Evolutionary conservation across 1,140 invertebrate species (phyloP).

Genomic region (Bombus turneri): DNA sequence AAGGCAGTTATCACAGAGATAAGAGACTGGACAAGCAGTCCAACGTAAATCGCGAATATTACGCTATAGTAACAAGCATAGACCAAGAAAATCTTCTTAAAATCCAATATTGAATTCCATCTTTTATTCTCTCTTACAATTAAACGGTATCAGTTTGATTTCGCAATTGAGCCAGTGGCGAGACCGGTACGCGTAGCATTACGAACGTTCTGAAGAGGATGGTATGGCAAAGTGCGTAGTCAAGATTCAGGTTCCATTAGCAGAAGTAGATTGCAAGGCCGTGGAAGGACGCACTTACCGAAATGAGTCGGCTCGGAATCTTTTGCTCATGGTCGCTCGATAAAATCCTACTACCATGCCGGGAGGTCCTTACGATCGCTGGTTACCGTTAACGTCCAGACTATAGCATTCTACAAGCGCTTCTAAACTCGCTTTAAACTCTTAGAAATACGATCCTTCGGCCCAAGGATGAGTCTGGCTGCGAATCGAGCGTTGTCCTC

Average conservation of each 20-base stretch:
- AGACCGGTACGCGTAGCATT: background rate
- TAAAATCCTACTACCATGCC: constrained; percentile 54
- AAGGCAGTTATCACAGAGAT: too few relatives aligned
- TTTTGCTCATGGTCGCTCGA: constrained; percentile 59
- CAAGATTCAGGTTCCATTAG: constrained; percentile 59
- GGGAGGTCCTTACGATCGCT: constrained; percentile 54
- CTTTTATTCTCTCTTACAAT: background rate
- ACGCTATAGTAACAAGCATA: background rate
- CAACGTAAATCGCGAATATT: too few relatives aligned
- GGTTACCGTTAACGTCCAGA: constrained; percentile 65
- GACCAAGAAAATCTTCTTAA: background rate
- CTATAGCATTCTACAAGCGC: constrained; percentile 7
- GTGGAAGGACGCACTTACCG: constrained; percentile 57
- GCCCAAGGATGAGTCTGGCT: constrained; percentile 44
- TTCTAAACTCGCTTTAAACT: constrained; percentile 59
- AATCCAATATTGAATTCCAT: background rate
- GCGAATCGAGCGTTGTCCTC: background rate
- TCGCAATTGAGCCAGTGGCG: background rate
- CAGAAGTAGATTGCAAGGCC: constrained; percentile 68
- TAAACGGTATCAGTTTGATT: background rate
- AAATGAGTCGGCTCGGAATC: constrained; percentile 60
- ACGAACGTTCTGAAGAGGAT: background rate
- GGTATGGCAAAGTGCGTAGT: background rate
- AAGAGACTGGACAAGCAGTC: too few relatives aligned
- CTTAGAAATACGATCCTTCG: constrained; percentile 59